Percentiles rank a stretch among this genome's conserved stretches.
phyloP scores from a whole-genome alignment of 2,888 invertebrate genomes.

The Cephus nigrinus region DNA sequence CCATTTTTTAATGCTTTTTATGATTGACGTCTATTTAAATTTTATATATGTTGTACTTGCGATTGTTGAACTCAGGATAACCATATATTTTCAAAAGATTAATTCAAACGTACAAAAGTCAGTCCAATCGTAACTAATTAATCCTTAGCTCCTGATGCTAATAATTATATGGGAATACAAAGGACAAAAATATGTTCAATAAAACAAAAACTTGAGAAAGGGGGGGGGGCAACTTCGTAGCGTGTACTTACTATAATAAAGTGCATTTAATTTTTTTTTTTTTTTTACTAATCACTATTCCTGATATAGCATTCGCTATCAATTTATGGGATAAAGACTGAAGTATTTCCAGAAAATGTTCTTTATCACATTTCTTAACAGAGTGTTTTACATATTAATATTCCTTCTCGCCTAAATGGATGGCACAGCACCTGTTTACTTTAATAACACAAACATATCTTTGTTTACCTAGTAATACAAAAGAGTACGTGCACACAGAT shows the following conservation, averaged over 20 bases:
- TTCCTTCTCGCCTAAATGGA: neutral
- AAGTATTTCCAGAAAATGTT: neutral
- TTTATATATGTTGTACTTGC: neutral
- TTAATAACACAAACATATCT: neutral
- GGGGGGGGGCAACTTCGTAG: neutral
- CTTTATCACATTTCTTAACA: neutral
- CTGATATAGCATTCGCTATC: neutral
- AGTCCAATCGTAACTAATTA: neutral
- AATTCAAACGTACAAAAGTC: neutral
- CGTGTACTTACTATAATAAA: constrained; percentile 9
- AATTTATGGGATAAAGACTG: neutral
- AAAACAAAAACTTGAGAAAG: neutral
- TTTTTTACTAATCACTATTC: neutral
- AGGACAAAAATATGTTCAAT: neutral
- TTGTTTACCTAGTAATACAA: neutral
- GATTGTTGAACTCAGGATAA: neutral
- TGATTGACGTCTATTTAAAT: neutral
- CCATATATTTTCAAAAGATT: neutral
- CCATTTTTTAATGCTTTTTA: neutral
- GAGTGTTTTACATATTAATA: neutral
- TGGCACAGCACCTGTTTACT: neutral
- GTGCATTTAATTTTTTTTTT: constrained; percentile 14
- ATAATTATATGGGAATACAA: neutral
- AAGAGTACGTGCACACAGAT: neutral
- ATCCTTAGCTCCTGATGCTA: neutral